Percentiles rank a stretch among this genome's conserved stretches.
Evolutionary conservation across 1,140 invertebrate genomes (phyloP).

Genomic region (Eumeta japonica): DNA sequence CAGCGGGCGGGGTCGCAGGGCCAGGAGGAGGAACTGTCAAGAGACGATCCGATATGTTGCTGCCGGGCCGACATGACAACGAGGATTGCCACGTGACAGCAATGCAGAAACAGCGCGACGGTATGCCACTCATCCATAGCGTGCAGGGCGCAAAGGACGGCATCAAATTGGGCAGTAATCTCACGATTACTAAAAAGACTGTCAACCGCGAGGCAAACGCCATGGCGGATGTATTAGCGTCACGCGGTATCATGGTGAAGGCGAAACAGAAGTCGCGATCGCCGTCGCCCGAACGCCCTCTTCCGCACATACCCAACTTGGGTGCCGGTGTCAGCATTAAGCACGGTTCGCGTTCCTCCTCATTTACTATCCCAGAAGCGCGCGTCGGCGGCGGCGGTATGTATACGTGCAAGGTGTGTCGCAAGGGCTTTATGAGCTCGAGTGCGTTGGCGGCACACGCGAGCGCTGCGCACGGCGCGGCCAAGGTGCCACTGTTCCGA

Average conservation of each 20-base stretch:
- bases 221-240: constrained; percentile 72
- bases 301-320: constrained; percentile 61
- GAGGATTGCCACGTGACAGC: constrained; percentile 61
- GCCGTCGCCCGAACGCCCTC: constrained; percentile 38
- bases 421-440: constrained; percentile 47
- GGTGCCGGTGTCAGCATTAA: constrained; percentile 72
- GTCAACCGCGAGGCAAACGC: constrained; percentile 69
- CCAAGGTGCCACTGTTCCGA: constrained; percentile 53
- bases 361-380: constrained; percentile 50
- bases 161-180: constrained; percentile 48
- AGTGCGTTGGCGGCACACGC: constrained; percentile 42
- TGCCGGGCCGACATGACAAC: constrained; percentile 53
- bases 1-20: constrained; percentile 13
- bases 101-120: constrained; percentile 71
- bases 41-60: constrained; percentile 41
- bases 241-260: constrained; percentile 73
- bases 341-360: constrained; percentile 35
- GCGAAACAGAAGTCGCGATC: constrained; percentile 57
- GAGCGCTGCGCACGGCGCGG: constrained; percentile 37
- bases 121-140: constrained; percentile 70
- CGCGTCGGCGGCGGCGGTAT: constrained; percentile 38
- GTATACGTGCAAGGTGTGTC: constrained; percentile 42
- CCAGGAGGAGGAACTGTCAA: constrained; percentile 27
- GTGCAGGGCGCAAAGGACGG: constrained; percentile 63
- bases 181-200: constrained; percentile 65